Percentiles rank a stretch among this genome's conserved stretches.
These are phyloP conservation scores for Oryzaephilus surinamensis DNA, from an alignment of 1,140 invertebrate species.

Conservation along the genomic window DNA sequence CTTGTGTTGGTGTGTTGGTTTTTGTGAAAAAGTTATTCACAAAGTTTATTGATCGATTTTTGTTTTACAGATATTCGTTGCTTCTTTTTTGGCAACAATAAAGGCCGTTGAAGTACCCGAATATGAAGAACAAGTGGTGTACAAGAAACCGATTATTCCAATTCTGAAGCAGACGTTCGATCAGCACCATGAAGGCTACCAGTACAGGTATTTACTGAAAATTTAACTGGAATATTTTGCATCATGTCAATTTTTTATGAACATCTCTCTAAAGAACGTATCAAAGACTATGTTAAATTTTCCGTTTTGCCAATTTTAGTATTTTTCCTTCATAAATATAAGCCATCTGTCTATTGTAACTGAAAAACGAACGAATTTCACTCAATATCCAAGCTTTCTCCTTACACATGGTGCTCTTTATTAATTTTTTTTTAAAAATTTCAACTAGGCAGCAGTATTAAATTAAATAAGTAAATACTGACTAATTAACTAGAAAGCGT, in stretches of 20 bases:
- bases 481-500: too few species aligned
- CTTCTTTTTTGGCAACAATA: too few species aligned
- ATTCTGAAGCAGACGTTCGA: conserved; percentile 23
- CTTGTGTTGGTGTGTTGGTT: too few species aligned
- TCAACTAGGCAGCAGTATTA: not conserved
- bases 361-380: conserved; percentile 10
- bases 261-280: conserved; percentile 4
- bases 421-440: not conserved
- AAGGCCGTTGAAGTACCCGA: too few species aligned
- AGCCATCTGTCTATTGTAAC: too few species aligned
- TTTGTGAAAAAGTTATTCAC: too few species aligned
- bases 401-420: too few species aligned
- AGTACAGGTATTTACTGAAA: conserved; percentile 23
- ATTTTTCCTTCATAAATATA: not conserved
- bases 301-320: too few species aligned
- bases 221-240: too few species aligned
- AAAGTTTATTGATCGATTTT: too few species aligned
- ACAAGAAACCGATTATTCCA: conserved; percentile 16
- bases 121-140: too few species aligned
- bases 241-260: conserved; percentile 7
- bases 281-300: conserved; percentile 5
- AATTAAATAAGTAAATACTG: not conserved
- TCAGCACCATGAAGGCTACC: conserved; percentile 17
- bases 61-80: too few species aligned
- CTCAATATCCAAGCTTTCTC: conserved; percentile 6